Evolutionary conservation across 2,888 invertebrate genomes (phyloP).

Genomic region (Myathropa florea): DNA sequence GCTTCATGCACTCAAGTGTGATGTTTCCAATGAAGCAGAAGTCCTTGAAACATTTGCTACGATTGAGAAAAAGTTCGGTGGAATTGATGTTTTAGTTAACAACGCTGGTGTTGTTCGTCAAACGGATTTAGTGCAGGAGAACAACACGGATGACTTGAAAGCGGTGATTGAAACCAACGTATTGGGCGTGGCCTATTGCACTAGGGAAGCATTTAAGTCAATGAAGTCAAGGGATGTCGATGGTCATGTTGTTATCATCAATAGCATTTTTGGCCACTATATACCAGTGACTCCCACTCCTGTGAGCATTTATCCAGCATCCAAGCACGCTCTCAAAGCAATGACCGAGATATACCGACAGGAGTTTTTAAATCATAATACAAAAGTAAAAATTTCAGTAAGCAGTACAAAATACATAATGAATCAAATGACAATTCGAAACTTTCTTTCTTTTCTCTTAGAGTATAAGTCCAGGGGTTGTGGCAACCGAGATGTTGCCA

Average conservation of each 20-base stretch:
- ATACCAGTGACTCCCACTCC: slow-evolving; percentile 75
- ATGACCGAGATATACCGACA: slow-evolving; percentile 79
- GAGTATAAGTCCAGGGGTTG: slow-evolving; percentile 79
- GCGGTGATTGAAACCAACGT: slow-evolving; percentile 82
- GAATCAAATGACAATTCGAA: not conserved
- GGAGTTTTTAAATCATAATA: slow-evolving; percentile 78
- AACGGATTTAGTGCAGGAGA: slow-evolving; percentile 74
- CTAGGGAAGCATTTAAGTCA: slow-evolving; percentile 81
- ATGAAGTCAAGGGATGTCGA: slow-evolving; percentile 81
- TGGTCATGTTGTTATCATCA: slow-evolving; percentile 82
- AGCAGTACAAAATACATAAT: slow-evolving; percentile 19
- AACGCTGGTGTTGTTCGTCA: slow-evolving; percentile 81
- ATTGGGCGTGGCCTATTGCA: slow-evolving; percentile 81
- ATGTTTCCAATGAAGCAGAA: slow-evolving; percentile 82
- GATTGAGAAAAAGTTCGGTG: slow-evolving; percentile 82
- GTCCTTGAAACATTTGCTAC: slow-evolving; percentile 82
- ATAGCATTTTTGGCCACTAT: slow-evolving; percentile 79
- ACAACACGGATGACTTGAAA: slow-evolving; percentile 76
- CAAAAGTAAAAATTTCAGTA: slow-evolving; percentile 77
- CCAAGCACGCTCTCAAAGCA: slow-evolving; percentile 79
- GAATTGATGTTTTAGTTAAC: slow-evolving; percentile 83
- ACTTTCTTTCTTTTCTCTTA: slow-evolving; percentile 28
- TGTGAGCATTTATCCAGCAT: slow-evolving; percentile 79
- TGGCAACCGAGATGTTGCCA: slow-evolving; percentile 78
- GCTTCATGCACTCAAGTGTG: slow-evolving; percentile 81